These are phyloP conservation scores for Penaeus monodon DNA, from an alignment of 2,888 invertebrate genomes.

Conservation along the genomic window DNA sequence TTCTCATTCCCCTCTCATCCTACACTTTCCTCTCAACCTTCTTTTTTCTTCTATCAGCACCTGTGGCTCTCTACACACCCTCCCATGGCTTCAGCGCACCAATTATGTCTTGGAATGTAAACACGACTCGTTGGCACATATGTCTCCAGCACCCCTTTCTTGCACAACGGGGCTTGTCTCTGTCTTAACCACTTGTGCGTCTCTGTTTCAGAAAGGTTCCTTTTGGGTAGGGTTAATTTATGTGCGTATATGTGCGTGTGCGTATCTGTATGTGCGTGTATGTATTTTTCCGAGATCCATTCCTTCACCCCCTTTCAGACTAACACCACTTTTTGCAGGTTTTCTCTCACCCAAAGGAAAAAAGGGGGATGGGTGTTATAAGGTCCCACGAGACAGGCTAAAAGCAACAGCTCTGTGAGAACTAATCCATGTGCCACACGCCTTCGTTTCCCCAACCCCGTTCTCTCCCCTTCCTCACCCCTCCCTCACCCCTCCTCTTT, in stretches of 20 bases:
- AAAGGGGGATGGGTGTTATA: too few species aligned
- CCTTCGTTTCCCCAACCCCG: neutral
- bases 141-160: too few species aligned
- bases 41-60: neutral
- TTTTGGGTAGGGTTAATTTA: neutral
- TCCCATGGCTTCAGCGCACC: neutral
- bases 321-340: neutral
- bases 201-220: slow-evolving; percentile 6
- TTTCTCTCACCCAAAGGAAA: too few species aligned
- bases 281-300: neutral
- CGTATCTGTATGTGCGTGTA: neutral
- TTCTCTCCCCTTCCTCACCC: neutral
- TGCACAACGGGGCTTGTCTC: too few species aligned
- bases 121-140: too few species aligned
- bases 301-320: neutral
- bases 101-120: too few species aligned
- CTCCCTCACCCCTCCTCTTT: slow-evolving; percentile 8
- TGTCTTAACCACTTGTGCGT: neutral
- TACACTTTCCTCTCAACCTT: slow-evolving; percentile 8
- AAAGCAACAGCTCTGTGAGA: too few species aligned
- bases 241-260: slow-evolving; percentile 12
- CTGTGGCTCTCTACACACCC: slow-evolving; percentile 10
- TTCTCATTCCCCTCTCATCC: neutral
- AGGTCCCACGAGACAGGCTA: too few species aligned
- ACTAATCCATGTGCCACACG: neutral